These are phyloP conservation scores for Folsomia manolachei DNA, from an alignment of 2,888 invertebrate genomes.

Conservation along the genomic window DNA sequence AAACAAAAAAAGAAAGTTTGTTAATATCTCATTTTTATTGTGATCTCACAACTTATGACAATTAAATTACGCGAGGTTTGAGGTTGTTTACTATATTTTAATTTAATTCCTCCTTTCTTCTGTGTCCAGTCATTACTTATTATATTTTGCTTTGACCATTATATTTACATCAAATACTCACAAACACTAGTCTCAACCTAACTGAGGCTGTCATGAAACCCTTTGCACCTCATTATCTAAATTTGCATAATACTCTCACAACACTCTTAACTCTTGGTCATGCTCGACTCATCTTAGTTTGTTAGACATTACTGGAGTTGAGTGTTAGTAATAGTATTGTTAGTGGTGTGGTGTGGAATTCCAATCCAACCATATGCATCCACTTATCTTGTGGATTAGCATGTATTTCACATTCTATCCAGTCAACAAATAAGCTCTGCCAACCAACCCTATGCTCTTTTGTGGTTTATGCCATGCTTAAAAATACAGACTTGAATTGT, in stretches of 20 bases:
- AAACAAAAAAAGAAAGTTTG: neutral
- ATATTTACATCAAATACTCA: neutral
- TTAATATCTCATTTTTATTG: neutral
- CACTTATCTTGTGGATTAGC: neutral
- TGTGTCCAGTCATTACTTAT: neutral
- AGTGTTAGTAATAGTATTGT: neutral
- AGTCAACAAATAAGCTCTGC: slow-evolving; percentile 38
- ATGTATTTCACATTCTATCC: slow-evolving; percentile 33
- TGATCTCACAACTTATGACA: neutral
- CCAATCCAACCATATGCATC: neutral
- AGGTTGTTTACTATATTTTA: too few relatives aligned
- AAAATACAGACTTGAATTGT: too few relatives aligned
- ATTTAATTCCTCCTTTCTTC: neutral
- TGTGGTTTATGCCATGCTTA: too few relatives aligned
- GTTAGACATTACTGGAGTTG: too few relatives aligned
- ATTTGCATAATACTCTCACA: slow-evolving; percentile 47
- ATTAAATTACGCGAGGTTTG: neutral
- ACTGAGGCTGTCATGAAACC: slow-evolving; percentile 18
- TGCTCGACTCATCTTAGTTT: neutral
- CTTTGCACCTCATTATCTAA: slow-evolving; percentile 50
- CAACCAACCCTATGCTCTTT: slow-evolving; percentile 24
- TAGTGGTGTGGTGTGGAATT: slow-evolving; percentile 4
- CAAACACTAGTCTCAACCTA: neutral
- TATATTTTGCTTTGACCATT: neutral
- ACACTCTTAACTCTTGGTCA: neutral